Conservation (phyloP, 2,797 vertebrate species). For the Liparis tanakae region DNA sequence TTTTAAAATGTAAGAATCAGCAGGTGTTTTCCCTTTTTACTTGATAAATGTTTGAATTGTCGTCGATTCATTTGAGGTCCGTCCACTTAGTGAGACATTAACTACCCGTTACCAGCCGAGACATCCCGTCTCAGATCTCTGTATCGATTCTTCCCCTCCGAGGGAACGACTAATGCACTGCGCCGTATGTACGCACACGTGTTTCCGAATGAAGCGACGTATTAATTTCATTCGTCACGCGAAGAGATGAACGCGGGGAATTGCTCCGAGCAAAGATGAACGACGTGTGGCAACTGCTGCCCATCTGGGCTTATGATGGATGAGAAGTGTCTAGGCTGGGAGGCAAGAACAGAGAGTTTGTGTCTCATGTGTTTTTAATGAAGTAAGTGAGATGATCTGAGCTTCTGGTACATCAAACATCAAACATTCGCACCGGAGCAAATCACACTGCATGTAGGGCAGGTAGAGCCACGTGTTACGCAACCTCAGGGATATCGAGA, state of each 20-base stretch:
- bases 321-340: slow-evolving; percentile 51
- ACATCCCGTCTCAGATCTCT: slow-evolving; percentile 28
- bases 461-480: slow-evolving; percentile 59
- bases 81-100: background rate
- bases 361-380: slow-evolving; percentile 80
- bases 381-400: slow-evolving; percentile 72
- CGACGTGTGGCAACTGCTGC: slow-evolving; percentile 47
- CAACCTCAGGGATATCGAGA: slow-evolving; percentile 37
- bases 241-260: slow-evolving; percentile 35
- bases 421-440: slow-evolving; percentile 53
- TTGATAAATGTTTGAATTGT: background rate
- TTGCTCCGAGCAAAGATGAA: slow-evolving; percentile 40
- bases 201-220: slow-evolving; percentile 45
- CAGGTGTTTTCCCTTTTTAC: slow-evolving; percentile 13
- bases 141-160: slow-evolving; percentile 16
- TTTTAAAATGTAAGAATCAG: slow-evolving; percentile 18
- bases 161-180: background rate
- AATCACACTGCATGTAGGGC: slow-evolving; percentile 52
- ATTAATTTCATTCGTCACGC: slow-evolving; percentile 44
- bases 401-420: slow-evolving; percentile 74
- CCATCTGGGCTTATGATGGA: slow-evolving; percentile 52
- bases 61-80: background rate
- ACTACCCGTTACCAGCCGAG: slow-evolving; percentile 3
- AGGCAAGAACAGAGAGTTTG: slow-evolving; percentile 40
- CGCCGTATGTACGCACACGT: background rate